Base-by-base conservation (phyloP, 1,140 invertebrate genomes). In the Delia radicum region DNA sequence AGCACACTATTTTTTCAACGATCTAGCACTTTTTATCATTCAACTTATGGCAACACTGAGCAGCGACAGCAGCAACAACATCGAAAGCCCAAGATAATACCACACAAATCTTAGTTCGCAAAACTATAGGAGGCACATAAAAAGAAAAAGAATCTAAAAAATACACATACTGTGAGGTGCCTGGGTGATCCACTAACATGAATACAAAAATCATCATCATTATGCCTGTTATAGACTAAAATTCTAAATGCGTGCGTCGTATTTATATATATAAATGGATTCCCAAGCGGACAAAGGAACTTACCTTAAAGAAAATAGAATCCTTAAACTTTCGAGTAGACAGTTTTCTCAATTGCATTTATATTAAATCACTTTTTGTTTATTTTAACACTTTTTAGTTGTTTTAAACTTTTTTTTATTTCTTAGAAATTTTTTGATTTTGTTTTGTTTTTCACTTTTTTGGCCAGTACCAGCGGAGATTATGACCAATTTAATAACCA, bases 151-250 rank as follows among this genome's bases (percentile, higher is more conserved):
- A 37, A 1, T 10, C 8, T 13, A 37, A 37, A 37, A 37, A 7
- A 7, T 13, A 13, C 33, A 10, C 13, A 37, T 37, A 13, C 3
- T 18, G 4, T 24, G 18, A 21, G 48, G 48, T 55, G 48, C 48
- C 48, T 55, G 48, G 48, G 29, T 69, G 65, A 69, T 69, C 65
- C 31, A 69, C 65, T 69, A 69, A 69, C 65, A 69, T 69, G 29
- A 69, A 69, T 69, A 55, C n/a, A 55, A 55, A 18, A n/a, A 55
- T 8, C 37, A 42, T 8, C 2, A 48, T 1, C 15, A 15, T 15
- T 15, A 48, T n/a, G n/a, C n/a, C n/a, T n/a, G n/a, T n/a, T n/a
- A n/a, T n/a, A n/a, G n/a, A n/a, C n/a, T n/a, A n/a, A n/a, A n/a
- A n/a, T n/a, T n/a, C n/a, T n/a, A n/a, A n/a, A n/a, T n/a, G n/a